Evolutionary conservation across 2,113 vertebrate species (phyloP), one percentile per base, ranked within the genome.

Genomic region (Eudorcas thomsonii): DNA sequence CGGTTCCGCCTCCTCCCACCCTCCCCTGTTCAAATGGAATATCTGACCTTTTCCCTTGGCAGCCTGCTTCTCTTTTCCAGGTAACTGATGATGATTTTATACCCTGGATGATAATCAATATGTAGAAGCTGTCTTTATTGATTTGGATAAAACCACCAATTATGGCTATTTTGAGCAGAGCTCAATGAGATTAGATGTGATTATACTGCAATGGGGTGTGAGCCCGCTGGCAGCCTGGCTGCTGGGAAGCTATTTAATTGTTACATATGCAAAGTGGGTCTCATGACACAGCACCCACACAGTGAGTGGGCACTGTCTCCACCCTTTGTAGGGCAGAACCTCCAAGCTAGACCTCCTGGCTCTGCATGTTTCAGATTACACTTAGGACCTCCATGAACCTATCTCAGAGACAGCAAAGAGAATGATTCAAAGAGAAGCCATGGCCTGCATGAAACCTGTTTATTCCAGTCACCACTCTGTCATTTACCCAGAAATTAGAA

Each of bases 71-170:
- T 98, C 62, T 45, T 97, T 94, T 98, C 91, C n/a, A 93, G 78
- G 84, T 96, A 92, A 95, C 94, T 28, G 90, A 89, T 96, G 60
- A 96, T 96, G 64, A 15, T 94, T 98, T 98, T 98, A 94, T 98
- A 98, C 90, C 96, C 77, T 48, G 96, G 95, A 98, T 90, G 78
- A 97, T 98, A 98, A 95, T 97, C 87, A 98, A 98, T 96, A 74
- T 97, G 90, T 98, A 95, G 98, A 98, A 98, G 57, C 59, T 98
- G 97, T 98, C 94, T 97, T 78, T 97, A 98, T 97, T 98, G 98
- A 97, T 98, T 97, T 96, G 93, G 93, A 98, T 98, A 98, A 98
- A 98, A 98, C 96, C 83, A 97, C 94, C 93, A 98, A 82, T 98
- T 98, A 98, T 30, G 50, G 97, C 96, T 98, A 94, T 98, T 98